Evolutionary conservation across 1,140 invertebrate species (phyloP), one percentile per base, ranked within the genome.

Genomic region (Megathymus violae): DNA sequence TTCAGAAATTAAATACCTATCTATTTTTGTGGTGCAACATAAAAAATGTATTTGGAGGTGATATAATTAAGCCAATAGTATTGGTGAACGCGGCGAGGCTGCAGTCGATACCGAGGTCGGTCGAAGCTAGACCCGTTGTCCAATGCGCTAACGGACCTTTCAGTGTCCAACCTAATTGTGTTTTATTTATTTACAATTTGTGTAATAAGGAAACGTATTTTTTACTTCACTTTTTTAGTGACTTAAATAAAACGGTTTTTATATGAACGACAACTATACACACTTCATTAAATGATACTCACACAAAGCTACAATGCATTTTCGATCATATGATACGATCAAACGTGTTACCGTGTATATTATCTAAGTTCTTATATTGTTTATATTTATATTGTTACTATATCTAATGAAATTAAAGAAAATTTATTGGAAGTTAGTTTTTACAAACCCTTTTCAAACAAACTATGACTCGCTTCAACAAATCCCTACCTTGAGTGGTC

Each of bases 11-110:
- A 69, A 66, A 58, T 48, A 56, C 51, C 64, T 63, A 71, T 58
- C 68, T 64, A 46, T 70, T 73, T 63, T 78, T 73, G 66, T 76
- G 73, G 74, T 69, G 69, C 61, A 67, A 72, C 70, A 78, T 72
- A 76, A 84, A 85, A 81, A 82, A 69, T 78, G 70, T 86, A 83
- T 86, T 83, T 84, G 76, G 78, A 74, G 48, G 74, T 65, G 80
- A 83, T 76, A 40, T 75, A 78, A 71, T 78, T 69, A 70, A 78
- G 67, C 82, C 82, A 85, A 88, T 88, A 59, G 78, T 69, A 76
- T 66, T 66, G 73, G 82, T 85, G 85, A 85, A 88, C 78, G 84
- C 82, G 69, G 64, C 77, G n/a, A n/a, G 79, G 80, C 64, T 78
- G 81, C 44, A 44, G 40, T n/a, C 40, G 51, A 56, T 36, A 34